Evolutionary conservation across 2,113 vertebrate species (phyloP), one percentile per base, ranked within the genome.

Genomic region (Setophaga petechia): DNA sequence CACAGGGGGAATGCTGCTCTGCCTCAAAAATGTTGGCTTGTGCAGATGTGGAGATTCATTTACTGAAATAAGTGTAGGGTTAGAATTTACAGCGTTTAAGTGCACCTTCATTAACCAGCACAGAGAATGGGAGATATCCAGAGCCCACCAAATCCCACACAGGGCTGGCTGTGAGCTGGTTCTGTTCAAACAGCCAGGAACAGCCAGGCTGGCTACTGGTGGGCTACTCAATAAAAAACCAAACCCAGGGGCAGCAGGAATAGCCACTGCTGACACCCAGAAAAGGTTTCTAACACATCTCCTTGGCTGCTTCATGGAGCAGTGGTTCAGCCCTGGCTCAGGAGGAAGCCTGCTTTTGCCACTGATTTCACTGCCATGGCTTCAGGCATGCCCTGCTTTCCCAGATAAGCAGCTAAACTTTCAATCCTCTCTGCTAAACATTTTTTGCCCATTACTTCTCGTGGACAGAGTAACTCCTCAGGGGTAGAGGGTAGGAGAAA

Each of bases 401-500:
- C 54, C 27, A 94, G 91, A 96, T 96, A 95, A 96, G 94, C 65
- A 86, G 94, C 90, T 93, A 86, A 91, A 96, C 75, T 86, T 95
- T 10, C 83, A 93, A 15, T 94, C 71, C 74, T 72, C 3, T 0
- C 58, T 47, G 62, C 67, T 83, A 41, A 88, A 73, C 11, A 21
- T 72, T 90, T 90, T 90, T 81, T 89, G 44, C 39, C 77, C 44
- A 7, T 81, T 84, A 39, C 52, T 58, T 81, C 59, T 68, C 41
- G 69, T 92, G 92, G 71, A 80, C 63, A 62, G 81, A 76, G 20
- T 71, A 91, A 76, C 19, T 72, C 90, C 85, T 89, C 17, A 54
- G 52, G 72, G 83, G 35, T 49, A 77, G 39, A 58, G 39, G 27
- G 67, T 74, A 72, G 61, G 44, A 84, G 71, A 94, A 90, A 78